Percentiles rank a stretch among this genome's conserved stretches.
Conservation (phyloP, 2,113 vertebrate species). For the Miniopterus natalensis region DNA sequence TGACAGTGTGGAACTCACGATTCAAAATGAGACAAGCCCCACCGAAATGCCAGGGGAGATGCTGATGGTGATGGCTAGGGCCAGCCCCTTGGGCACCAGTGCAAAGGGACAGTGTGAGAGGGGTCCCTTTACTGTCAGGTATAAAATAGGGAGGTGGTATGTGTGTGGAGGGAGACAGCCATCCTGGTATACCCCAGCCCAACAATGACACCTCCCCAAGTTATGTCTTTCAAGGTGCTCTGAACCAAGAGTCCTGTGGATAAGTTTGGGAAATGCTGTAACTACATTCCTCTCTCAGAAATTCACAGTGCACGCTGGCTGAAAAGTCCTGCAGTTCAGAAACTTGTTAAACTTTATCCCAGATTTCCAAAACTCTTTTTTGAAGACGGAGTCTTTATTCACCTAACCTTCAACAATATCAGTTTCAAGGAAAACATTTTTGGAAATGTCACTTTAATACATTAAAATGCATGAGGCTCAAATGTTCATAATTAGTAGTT, state of each 20-base stretch:
- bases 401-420: not conserved
- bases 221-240: not conserved
- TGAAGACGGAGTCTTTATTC: not conserved
- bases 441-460: not conserved
- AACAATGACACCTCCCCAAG: accelerated
- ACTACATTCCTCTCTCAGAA: not conserved
- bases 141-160: not conserved
- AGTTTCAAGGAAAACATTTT: slow-evolving; percentile 1
- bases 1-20: not conserved
- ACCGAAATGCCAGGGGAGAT: accelerated
- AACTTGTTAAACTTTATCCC: not conserved
- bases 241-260: not conserved
- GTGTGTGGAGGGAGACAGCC: not conserved
- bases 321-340: not conserved
- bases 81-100: not conserved
- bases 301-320: not conserved
- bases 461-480: not conserved
- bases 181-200: accelerated
- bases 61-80: not conserved
- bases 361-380: not conserved
- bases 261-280: not conserved
- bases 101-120: not conserved
- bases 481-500: not conserved
- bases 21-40: not conserved
- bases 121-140: not conserved